phyloP scores from a whole-genome alignment of 64 coral and sea anemone genomes.

The Pocillopora damicornis region DNA sequence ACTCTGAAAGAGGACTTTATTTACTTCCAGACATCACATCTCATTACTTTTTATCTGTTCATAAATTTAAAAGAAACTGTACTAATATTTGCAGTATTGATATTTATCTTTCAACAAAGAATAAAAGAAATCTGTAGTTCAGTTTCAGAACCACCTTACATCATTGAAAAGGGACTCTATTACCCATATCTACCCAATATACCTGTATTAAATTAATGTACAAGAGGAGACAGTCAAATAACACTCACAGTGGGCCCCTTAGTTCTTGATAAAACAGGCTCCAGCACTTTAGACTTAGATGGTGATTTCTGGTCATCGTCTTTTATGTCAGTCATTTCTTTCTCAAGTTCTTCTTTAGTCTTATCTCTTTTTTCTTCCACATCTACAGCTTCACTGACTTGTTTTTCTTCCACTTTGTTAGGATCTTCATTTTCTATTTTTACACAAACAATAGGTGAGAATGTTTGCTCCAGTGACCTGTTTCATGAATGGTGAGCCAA shows the following conservation, averaged over 20 bases:
- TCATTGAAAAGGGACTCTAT: too few species aligned
- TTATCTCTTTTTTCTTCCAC: conserved; percentile 80
- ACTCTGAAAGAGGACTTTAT: too few species aligned
- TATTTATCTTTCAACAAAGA: too few species aligned
- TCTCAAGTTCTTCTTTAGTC: conserved; percentile 82
- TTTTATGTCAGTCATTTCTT: conserved; percentile 32
- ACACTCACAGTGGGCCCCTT: conserved; percentile 57
- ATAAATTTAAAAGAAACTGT: too few species aligned
- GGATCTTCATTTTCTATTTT: conserved; percentile 66
- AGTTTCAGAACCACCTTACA: too few species aligned
- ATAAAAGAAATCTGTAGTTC: too few species aligned
- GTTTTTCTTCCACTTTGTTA: conserved; percentile 62
- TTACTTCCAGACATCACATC: too few species aligned
- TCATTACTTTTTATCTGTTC: too few species aligned
- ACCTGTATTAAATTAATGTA: background rate
- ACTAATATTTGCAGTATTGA: too few species aligned
- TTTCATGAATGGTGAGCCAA: too few species aligned
- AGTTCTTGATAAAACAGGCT: conserved; percentile 11
- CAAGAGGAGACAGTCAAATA: background rate
- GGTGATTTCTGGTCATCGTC: conserved; percentile 43
- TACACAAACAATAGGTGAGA: background rate
- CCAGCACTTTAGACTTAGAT: conserved; percentile 29
- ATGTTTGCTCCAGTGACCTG: too few species aligned
- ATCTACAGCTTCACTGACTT: conserved; percentile 25
- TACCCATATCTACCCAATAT: background rate